phyloP scores from a whole-genome alignment of 2,113 vertebrate species.

The Neoarius graeffei region DNA sequence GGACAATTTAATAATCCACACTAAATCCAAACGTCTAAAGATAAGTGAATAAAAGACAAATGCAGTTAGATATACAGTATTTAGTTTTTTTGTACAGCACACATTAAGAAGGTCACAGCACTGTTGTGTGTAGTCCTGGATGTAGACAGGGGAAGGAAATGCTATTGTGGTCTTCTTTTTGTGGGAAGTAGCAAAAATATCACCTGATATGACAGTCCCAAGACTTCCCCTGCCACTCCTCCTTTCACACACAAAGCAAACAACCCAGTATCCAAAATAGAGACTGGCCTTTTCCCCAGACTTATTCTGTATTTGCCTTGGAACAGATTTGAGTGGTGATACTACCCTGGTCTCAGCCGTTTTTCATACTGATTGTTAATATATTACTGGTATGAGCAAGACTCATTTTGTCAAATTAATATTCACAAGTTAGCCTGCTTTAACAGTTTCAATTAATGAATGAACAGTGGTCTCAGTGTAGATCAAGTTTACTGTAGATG shows the following conservation, averaged over 20 bases:
- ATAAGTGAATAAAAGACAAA: conserved; percentile 14
- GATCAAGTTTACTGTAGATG: not conserved
- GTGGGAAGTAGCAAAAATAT: conserved; percentile 61
- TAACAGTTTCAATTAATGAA: not conserved
- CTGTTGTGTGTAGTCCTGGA: not conserved
- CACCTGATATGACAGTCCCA: conserved; percentile 51
- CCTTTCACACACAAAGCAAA: conserved; percentile 63
- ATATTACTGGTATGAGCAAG: not conserved
- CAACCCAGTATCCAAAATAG: conserved; percentile 64
- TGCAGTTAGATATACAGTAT: not conserved
- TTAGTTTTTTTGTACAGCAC: not conserved
- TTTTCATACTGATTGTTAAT: conserved; percentile 8
- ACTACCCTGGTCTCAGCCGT: conserved; percentile 17
- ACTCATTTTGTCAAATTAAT: not conserved
- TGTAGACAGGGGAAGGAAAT: conserved; percentile 61
- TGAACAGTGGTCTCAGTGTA: not conserved
- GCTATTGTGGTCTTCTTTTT: conserved; percentile 62
- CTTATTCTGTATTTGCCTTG: conserved; percentile 56
- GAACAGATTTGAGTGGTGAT: conserved; percentile 41
- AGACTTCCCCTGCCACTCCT: conserved; percentile 41
- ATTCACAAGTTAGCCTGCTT: not conserved
- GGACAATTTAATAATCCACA: conserved; percentile 50
- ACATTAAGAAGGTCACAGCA: conserved; percentile 47
- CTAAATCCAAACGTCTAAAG: not conserved
- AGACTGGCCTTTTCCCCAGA: conserved; percentile 46